Percentiles rank a stretch among this genome's conserved stretches.
phyloP scores from a whole-genome alignment of 2,113 vertebrate species.

The Tupaia chinensis region DNA sequence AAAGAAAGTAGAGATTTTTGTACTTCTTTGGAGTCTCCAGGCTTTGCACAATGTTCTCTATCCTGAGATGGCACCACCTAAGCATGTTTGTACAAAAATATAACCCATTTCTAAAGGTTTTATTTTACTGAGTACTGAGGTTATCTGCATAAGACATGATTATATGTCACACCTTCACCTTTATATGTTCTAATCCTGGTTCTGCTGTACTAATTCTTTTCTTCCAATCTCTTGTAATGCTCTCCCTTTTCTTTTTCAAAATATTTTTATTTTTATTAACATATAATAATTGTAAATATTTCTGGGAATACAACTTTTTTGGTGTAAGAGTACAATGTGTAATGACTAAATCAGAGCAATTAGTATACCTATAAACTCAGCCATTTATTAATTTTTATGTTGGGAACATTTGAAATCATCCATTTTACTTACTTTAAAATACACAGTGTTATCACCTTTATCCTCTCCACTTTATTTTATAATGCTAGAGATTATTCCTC shows the following conservation, averaged over 20 bases:
- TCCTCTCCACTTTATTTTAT: too few relatives aligned
- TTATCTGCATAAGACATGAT: not conserved
- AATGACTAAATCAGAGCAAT: too few relatives aligned
- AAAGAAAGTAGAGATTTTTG: slow-evolving; percentile 65
- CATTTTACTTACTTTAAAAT: too few relatives aligned
- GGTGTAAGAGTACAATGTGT: too few relatives aligned
- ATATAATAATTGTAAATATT: too few relatives aligned
- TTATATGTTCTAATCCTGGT: not conserved
- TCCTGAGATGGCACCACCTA: not conserved
- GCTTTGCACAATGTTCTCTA: slow-evolving; percentile 3
- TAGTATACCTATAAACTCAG: too few relatives aligned
- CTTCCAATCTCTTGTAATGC: not conserved
- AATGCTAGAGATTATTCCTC: too few relatives aligned
- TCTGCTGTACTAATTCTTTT: not conserved
- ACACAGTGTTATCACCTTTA: too few relatives aligned
- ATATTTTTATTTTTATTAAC: too few relatives aligned
- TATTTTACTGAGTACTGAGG: not conserved
- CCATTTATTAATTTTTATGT: too few relatives aligned
- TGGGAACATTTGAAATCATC: too few relatives aligned
- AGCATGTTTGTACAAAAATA: not conserved
- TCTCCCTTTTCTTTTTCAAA: not conserved
- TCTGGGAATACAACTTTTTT: too few relatives aligned
- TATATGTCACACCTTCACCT: not conserved
- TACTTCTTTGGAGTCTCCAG: not conserved
- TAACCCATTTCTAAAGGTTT: not conserved